Conservation (phyloP, 2,113 vertebrate species). For the Melanerpes aurifrons region DNA sequence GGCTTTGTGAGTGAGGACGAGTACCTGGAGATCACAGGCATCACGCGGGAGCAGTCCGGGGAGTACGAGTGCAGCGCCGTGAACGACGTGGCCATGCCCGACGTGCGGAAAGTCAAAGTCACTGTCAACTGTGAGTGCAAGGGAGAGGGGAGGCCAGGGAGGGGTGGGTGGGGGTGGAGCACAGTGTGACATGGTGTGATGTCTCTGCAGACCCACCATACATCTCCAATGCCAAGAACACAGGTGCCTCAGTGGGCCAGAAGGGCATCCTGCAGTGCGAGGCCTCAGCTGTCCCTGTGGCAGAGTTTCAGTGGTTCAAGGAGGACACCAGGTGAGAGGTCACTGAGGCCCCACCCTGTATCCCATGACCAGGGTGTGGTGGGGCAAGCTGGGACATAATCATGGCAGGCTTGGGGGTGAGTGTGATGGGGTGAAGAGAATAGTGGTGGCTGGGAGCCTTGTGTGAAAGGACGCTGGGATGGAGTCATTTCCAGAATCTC, state of each 20-base stretch:
- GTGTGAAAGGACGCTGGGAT: background rate
- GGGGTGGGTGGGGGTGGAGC: rapidly evolving
- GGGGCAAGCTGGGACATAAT: rapidly evolving
- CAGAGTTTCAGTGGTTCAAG: slow-evolving; percentile 98
- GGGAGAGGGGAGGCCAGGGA: rapidly evolving
- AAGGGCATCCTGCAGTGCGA: slow-evolving; percentile 94
- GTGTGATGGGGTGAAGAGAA: background rate
- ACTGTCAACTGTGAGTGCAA: slow-evolving; percentile 92
- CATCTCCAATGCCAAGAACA: slow-evolving; percentile 90
- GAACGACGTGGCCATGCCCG: slow-evolving; percentile 90
- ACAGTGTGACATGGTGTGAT: rapidly evolving
- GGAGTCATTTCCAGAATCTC: too few species aligned
- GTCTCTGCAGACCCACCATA: slow-evolving; percentile 87
- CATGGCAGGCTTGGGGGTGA: too few species aligned
- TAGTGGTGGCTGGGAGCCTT: rapidly evolving
- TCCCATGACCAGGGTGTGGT: too few species aligned
- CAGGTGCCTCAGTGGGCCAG: slow-evolving; percentile 88
- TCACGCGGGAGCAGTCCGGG: slow-evolving; percentile 95
- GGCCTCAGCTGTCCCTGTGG: slow-evolving; percentile 90
- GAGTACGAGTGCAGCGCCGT: slow-evolving; percentile 93
- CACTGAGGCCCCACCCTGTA: rapidly evolving
- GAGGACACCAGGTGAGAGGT: slow-evolving; percentile 88
- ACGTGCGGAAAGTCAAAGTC: slow-evolving; percentile 89
- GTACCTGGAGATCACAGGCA: slow-evolving; percentile 89
- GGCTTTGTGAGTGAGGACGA: slow-evolving; percentile 91